A percentile compares a stretch with the other conserved stretches of the same genome.
These are phyloP conservation scores for Drosophila limbata DNA, from an alignment of 2,888 invertebrate genomes.

Conservation along the genomic window DNA sequence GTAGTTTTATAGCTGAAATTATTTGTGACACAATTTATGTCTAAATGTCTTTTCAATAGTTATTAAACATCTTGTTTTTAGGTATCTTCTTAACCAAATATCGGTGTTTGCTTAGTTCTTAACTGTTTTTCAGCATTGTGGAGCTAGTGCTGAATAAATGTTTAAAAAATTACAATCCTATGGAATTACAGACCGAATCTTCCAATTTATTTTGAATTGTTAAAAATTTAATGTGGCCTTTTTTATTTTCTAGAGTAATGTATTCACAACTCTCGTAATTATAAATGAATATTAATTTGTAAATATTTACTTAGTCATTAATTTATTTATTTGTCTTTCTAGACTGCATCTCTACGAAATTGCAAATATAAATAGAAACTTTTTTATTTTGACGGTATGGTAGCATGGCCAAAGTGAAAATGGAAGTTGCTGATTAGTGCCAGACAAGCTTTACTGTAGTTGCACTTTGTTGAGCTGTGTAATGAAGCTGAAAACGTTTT, in stretches of 20 bases:
- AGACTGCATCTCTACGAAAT: not conserved
- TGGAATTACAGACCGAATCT: no score
- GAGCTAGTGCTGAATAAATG: not conserved
- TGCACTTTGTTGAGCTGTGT: not conserved
- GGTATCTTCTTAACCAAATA: no score
- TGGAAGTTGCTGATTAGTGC: not conserved
- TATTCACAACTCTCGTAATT: not conserved
- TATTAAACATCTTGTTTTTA: no score
- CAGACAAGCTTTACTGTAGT: not conserved
- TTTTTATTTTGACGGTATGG: no score
- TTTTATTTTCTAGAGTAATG: not conserved
- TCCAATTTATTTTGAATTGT: no score
- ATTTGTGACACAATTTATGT: no score
- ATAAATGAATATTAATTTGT: not conserved
- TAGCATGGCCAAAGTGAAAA: no score
- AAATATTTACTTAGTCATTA: not conserved
- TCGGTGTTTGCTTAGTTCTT: no score
- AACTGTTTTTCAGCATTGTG: no score
- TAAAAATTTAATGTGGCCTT: no score
- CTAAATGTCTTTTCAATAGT: no score
- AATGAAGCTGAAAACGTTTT: not conserved
- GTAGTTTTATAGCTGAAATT: no score
- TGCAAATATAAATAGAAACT: not conserved
- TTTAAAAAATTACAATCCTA: not conserved
- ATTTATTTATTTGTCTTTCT: not conserved